phyloP scores from a whole-genome alignment of 1,140 invertebrate genomes.

The Pogonus chalceus region DNA sequence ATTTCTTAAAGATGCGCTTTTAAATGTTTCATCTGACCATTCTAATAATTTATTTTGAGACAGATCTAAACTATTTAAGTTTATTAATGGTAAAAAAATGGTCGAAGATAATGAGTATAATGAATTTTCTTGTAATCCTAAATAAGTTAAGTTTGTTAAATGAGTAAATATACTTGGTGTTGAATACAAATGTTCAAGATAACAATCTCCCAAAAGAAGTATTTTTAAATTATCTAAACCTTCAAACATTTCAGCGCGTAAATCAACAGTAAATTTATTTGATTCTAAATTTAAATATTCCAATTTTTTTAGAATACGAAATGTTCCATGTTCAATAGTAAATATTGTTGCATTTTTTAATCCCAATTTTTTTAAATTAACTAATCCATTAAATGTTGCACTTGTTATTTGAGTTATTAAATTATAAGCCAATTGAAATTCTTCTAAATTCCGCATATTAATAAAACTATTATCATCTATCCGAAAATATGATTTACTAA shows the following conservation, averaged over 20 bases:
- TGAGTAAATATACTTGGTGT: conserved; percentile 38
- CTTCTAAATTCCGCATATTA: conserved; percentile 21
- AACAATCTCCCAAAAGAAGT: conserved; percentile 39
- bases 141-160: conserved; percentile 38
- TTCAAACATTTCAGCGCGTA: conserved; percentile 34
- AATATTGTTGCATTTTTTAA: conserved; percentile 42
- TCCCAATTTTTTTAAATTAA: conserved; percentile 36
- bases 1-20: conserved; percentile 29
- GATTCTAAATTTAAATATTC: conserved; percentile 41
- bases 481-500: conserved; percentile 36
- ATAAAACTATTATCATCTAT: conserved; percentile 26
- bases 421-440: conserved; percentile 36
- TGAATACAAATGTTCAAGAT: conserved; percentile 35
- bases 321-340: conserved; percentile 36
- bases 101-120: conserved; percentile 35
- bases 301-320: conserved; percentile 34
- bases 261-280: conserved; percentile 37
- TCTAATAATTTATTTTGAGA: conserved; percentile 39
- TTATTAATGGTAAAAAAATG: conserved; percentile 35
- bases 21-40: conserved; percentile 40
- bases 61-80: conserved; percentile 38
- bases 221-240: conserved; percentile 40
- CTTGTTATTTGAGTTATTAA: conserved; percentile 37
- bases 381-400: conserved; percentile 38
- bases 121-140: conserved; percentile 39